Evolutionary conservation across 2,888 invertebrate genomes (phyloP).

Genomic region (Zhengitettix transpicula): DNA sequence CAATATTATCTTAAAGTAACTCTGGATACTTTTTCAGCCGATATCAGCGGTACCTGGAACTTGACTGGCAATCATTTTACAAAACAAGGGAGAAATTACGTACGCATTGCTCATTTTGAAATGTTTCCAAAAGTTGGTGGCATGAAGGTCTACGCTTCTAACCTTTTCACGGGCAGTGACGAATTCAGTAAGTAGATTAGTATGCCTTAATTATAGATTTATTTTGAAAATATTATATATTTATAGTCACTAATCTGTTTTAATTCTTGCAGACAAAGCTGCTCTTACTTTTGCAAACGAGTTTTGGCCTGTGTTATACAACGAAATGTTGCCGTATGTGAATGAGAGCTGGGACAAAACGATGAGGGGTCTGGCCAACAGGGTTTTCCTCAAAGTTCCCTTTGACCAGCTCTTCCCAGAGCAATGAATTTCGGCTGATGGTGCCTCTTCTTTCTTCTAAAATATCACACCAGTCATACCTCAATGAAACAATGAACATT

Average conservation of each 20-base stretch:
- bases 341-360: slow-evolving; percentile 37
- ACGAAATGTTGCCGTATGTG: slow-evolving; percentile 35
- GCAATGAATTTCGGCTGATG: too few relatives aligned
- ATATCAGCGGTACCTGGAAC: slow-evolving; percentile 38
- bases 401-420: slow-evolving; percentile 27
- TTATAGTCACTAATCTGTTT: neutral
- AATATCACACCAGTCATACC: too few relatives aligned
- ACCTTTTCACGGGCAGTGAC: slow-evolving; percentile 40
- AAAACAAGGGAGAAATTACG: slow-evolving; percentile 34
- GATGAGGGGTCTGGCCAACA: slow-evolving; percentile 34
- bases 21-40: slow-evolving; percentile 24
- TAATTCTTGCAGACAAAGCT: slow-evolving; percentile 29
- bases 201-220: too few relatives aligned
- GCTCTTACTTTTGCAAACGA: slow-evolving; percentile 37
- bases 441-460: too few relatives aligned
- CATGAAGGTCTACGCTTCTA: slow-evolving; percentile 40
- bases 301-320: slow-evolving; percentile 42
- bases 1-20: too few relatives aligned
- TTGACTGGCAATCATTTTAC: slow-evolving; percentile 37
- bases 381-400: slow-evolving; percentile 35
- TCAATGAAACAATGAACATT: too few relatives aligned
- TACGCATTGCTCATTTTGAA: slow-evolving; percentile 40
- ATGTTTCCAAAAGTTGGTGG: slow-evolving; percentile 44
- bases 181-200: slow-evolving; percentile 40
- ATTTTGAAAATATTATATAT: too few relatives aligned